Percentiles rank a stretch among this genome's conserved stretches.
These are phyloP conservation scores for Thyatira batis DNA, from an alignment of 2,888 invertebrate genomes.

Conservation along the genomic window DNA sequence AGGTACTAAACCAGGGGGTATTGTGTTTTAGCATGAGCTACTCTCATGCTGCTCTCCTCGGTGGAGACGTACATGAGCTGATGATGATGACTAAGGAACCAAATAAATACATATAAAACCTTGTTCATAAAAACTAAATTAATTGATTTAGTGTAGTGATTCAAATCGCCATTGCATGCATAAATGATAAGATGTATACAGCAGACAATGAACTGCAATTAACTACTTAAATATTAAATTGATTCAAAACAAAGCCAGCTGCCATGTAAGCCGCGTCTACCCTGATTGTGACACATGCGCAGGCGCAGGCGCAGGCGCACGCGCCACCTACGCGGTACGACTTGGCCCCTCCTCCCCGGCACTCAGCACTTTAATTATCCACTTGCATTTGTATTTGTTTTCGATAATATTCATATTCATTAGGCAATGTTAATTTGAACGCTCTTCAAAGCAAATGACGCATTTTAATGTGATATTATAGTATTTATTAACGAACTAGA, in stretches of 20 bases:
- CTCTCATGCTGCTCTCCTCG: too few relatives aligned
- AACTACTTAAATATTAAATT: constrained; percentile 15
- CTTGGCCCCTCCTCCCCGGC: not conserved
- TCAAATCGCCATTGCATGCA: too few relatives aligned
- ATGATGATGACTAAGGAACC: too few relatives aligned
- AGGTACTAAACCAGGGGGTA: too few relatives aligned
- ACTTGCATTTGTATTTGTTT: constrained; percentile 3
- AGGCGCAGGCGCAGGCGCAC: not conserved
- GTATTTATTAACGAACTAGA: too few relatives aligned
- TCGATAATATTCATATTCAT: not conserved
- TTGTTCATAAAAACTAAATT: too few relatives aligned
- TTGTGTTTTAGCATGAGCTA: too few relatives aligned
- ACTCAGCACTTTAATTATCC: not conserved
- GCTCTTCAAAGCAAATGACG: not conserved
- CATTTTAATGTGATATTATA: not conserved
- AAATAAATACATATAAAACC: too few relatives aligned
- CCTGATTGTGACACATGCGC: not conserved
- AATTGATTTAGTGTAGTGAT: too few relatives aligned
- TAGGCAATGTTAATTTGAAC: not conserved
- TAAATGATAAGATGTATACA: too few relatives aligned
- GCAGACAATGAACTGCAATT: constrained; percentile 24
- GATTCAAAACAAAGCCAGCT: not conserved
- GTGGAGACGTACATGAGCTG: too few relatives aligned
- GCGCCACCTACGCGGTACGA: not conserved
- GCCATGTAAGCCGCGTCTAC: not conserved